Evolutionary conservation across 2,113 vertebrate genomes (phyloP).

Genomic region (Gymnarchus niloticus): DNA sequence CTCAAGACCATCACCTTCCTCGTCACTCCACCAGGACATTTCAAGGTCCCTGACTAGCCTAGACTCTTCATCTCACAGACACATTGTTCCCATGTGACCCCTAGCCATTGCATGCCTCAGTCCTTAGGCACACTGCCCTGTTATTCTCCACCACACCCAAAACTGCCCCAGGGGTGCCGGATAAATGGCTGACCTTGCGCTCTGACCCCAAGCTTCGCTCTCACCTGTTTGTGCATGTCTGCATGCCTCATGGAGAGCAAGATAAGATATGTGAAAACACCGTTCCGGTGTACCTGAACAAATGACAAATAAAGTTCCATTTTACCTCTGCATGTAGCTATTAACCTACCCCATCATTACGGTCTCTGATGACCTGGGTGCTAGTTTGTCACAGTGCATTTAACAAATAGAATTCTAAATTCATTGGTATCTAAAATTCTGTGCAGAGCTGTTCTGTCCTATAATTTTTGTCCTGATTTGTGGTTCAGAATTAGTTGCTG

Average conservation of each 20-base stretch:
- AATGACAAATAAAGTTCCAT: too few relatives aligned
- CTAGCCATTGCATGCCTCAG: neutral
- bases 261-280: too few relatives aligned
- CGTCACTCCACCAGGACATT: neutral
- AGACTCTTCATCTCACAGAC: neutral
- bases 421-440: neutral
- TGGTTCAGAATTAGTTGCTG: neutral
- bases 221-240: too few relatives aligned
- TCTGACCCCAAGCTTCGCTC: too few relatives aligned
- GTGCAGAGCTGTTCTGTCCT: neutral
- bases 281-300: too few relatives aligned
- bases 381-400: neutral
- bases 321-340: neutral
- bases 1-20: neutral
- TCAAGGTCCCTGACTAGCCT: neutral
- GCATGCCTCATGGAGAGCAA: too few relatives aligned
- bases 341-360: neutral
- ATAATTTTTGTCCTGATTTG: neutral
- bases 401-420: neutral
- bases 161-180: too few relatives aligned
- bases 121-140: neutral
- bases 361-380: neutral
- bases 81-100: neutral
- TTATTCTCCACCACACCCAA: neutral
- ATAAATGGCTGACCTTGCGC: too few relatives aligned